Evolutionary conservation across 2,113 vertebrate species (phyloP).

Genomic region (Sterrhoptilus dennistouni): DNA sequence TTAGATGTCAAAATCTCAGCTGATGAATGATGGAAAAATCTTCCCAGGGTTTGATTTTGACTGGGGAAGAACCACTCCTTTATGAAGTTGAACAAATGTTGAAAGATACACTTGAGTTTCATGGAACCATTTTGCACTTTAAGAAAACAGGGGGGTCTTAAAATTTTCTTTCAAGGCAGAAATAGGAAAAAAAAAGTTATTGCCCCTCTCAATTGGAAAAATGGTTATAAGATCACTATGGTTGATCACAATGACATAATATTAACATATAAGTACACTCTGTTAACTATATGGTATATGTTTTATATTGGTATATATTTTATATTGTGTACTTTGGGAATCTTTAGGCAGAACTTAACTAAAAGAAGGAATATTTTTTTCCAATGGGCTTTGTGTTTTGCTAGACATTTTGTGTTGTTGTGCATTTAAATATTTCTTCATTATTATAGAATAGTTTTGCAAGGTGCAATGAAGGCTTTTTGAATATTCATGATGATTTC

Average conservation of each 20-base stretch:
- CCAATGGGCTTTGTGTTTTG: not conserved
- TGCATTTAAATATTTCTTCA: not conserved
- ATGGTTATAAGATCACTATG: not conserved
- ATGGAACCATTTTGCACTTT: not conserved
- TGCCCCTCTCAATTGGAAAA: not conserved
- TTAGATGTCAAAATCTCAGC: not conserved
- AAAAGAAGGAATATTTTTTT: not conserved
- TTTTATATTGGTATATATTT: not conserved
- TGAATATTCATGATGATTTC: not conserved
- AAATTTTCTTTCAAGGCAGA: not conserved
- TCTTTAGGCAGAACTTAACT: not conserved
- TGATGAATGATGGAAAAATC: not conserved
- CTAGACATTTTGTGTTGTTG: not conserved
- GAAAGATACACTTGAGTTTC: not conserved
- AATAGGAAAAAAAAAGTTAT: not conserved
- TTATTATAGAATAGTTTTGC: not conserved
- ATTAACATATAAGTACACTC: not conserved
- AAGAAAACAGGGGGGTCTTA: not conserved
- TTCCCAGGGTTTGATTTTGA: not conserved
- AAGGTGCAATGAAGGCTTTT: not conserved
- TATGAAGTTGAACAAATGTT: not conserved
- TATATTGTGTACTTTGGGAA: not conserved
- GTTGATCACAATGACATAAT: not conserved
- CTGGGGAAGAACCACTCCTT: not conserved
- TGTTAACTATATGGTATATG: not conserved